Base-by-base conservation (phyloP, 2,888 invertebrate species). In the Pteria penguin region DNA sequence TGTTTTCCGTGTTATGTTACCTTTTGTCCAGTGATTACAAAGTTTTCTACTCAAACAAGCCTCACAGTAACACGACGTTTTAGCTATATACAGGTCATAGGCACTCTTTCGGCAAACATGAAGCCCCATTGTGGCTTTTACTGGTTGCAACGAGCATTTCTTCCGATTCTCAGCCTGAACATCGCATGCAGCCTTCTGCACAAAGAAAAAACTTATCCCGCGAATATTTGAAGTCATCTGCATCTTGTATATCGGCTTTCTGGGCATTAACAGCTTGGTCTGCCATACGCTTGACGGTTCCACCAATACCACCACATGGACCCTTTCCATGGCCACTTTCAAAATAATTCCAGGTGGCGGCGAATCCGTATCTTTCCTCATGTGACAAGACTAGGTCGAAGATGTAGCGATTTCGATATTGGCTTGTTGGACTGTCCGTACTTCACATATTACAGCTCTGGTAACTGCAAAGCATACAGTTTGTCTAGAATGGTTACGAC, bases 321-420 rank as follows among this genome's bases (percentile, higher is more conserved):
- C 45, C 65, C 1, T 65, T 45, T 14, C 65, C 55, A 11, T 67
- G 67, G 3, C 57, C 67, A n/a, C 8, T 11, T 29, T 67, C 67
- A 55, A 67, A 67, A 67, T 67, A 55, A 36, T 67, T 67, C 67
- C 55, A 67, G 1, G 52, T 78, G 5, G 72, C 74, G 11, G 14
- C 24, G 26, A 18, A 31, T 22, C 61, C 65, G 45, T 63, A 78
- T 8, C 22, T n/a, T 5, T 26, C 24, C 26, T 52, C 33, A 54
- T 81, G 80, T 26, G 75, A 69, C 18, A 73, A 33, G 11, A 81
- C 57, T 4, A 60, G 5, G 26, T 79, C 32, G 55, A 83, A 82
- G 4, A 83, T 82, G 26, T 68, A 54, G 33, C 73, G 77, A 54
- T 82, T 83, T n/a, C 82, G 58, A 63, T 83, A 83, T 61, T 83